Evolutionary conservation across 2,113 vertebrate genomes (phyloP).

Genomic region (Gymnorhina tibicen): DNA sequence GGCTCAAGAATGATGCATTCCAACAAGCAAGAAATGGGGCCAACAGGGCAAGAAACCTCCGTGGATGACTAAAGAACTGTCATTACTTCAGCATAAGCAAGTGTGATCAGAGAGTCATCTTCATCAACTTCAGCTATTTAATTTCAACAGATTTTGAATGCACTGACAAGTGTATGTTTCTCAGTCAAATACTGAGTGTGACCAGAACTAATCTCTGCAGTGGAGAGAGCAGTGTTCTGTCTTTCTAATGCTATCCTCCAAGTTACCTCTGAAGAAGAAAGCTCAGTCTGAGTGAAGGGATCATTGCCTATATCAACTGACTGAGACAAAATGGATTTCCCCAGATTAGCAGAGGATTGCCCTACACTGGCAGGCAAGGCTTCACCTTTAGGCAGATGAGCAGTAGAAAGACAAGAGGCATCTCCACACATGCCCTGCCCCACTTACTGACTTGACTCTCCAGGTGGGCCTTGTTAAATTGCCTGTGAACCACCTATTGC

Average conservation of each 20-base stretch:
- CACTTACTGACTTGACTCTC: neutral
- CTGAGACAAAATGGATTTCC: slow-evolving; percentile 12
- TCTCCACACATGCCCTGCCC: neutral
- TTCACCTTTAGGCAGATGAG: neutral
- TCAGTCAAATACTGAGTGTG: neutral
- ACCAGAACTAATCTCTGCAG: neutral
- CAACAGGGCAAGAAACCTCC: neutral
- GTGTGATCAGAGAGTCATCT: neutral
- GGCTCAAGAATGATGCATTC: neutral
- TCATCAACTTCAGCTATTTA: neutral
- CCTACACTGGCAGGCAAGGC: neutral
- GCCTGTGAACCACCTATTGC: neutral
- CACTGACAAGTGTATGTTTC: neutral
- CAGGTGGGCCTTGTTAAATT: neutral
- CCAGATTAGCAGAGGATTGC: slow-evolving; percentile 23
- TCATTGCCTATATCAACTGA: neutral
- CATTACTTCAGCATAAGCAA: neutral
- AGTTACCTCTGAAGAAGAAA: neutral
- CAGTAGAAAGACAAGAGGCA: neutral
- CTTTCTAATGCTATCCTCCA: neutral
- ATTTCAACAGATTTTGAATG: neutral
- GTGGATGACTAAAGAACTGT: neutral
- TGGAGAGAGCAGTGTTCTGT: neutral
- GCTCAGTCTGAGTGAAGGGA: neutral
- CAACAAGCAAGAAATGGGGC: neutral